phyloP scores from a whole-genome alignment of 2,797 vertebrate species.

The Chrysocyon brachyurus region DNA sequence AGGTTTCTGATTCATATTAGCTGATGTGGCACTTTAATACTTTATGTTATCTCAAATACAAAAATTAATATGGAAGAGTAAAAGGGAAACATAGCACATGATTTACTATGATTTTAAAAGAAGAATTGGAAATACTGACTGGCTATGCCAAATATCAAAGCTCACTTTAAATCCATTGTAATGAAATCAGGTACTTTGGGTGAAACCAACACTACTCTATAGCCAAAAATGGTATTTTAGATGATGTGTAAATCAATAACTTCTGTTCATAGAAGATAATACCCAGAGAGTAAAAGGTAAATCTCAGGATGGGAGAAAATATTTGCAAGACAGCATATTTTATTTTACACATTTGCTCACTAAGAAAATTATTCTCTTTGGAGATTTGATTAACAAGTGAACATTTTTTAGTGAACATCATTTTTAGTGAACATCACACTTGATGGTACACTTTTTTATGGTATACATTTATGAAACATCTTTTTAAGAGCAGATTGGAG shows the following conservation, averaged over 20 bases:
- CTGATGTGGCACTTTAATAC: neutral
- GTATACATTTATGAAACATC: slow-evolving; percentile 23
- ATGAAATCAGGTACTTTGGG: neutral
- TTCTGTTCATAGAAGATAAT: neutral
- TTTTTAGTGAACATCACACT: neutral
- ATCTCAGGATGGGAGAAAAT: neutral
- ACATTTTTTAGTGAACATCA: neutral
- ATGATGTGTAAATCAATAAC: neutral
- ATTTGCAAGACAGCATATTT: neutral
- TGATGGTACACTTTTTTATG: neutral
- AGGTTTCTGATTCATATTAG: neutral
- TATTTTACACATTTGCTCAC: neutral
- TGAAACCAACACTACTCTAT: neutral
- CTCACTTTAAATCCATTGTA: neutral
- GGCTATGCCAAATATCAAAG: neutral
- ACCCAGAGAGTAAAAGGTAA: neutral
- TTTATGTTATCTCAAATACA: neutral
- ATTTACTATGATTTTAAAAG: neutral
- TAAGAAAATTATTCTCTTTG: slow-evolving; percentile 13
- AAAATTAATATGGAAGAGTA: neutral
- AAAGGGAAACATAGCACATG: neutral
- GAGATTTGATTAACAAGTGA: neutral
- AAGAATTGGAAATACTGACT: neutral
- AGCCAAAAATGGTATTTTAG: neutral
- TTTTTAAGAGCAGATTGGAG: neutral